Conservation (phyloP, 2,113 vertebrate genomes). For the Mobula hypostoma region DNA sequence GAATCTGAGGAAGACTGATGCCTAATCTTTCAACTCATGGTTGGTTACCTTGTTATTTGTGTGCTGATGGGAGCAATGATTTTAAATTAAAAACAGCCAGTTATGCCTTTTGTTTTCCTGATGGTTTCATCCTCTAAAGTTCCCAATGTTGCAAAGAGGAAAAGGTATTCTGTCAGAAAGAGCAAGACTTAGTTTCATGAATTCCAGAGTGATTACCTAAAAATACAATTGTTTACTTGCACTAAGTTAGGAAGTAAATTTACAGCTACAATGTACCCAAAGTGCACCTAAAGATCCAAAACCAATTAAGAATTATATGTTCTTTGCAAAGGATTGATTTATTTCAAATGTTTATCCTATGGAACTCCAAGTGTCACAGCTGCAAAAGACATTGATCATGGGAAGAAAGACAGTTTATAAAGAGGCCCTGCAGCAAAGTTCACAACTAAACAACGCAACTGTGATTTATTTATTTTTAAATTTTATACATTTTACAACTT, state of each 20-base stretch:
- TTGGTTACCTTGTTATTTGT: slow-evolving; percentile 4
- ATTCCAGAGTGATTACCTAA: not conserved
- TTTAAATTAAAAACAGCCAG: not conserved
- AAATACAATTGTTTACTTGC: not conserved
- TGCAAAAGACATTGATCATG: not conserved
- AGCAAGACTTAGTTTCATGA: not conserved
- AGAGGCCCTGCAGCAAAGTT: slow-evolving; percentile 3
- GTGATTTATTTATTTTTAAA: not conserved
- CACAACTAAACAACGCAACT: not conserved
- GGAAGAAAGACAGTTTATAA: slow-evolving; percentile 2
- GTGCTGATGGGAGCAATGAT: not conserved
- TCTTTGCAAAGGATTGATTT: slow-evolving; percentile 4
- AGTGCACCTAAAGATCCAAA: not conserved
- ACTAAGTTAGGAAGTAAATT: not conserved
- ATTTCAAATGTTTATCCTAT: slow-evolving; percentile 15
- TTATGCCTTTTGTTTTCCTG: not conserved
- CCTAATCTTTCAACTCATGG: not conserved
- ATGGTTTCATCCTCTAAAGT: not conserved
- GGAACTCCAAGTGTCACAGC: not conserved
- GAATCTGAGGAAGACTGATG: not conserved
- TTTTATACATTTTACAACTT: not conserved
- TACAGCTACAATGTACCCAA: not conserved
- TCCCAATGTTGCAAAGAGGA: not conserved
- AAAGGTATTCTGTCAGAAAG: not conserved
- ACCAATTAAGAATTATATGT: not conserved